These are phyloP conservation scores for Amphipoea oculea DNA, from an alignment of 2,888 invertebrate species.

Conservation along the genomic window DNA sequence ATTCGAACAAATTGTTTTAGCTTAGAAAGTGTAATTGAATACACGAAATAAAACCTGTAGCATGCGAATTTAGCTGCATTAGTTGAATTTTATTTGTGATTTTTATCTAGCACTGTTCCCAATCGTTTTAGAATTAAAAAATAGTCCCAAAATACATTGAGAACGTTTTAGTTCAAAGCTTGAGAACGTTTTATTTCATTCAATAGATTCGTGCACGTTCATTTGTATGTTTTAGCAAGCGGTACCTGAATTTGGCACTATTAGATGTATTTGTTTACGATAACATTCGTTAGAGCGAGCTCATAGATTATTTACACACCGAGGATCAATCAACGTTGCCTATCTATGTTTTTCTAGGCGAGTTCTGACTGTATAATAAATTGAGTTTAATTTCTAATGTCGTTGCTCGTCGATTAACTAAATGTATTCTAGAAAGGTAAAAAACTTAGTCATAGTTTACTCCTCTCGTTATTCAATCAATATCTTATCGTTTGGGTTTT, in stretches of 20 bases:
- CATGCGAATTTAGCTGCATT: constrained; percentile 8
- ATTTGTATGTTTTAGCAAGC: constrained; percentile 18
- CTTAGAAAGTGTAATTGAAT: constrained; percentile 39
- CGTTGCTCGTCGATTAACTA: neutral
- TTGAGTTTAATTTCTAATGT: constrained; percentile 8
- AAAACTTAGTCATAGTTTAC: neutral
- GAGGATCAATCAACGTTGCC: constrained; percentile 48
- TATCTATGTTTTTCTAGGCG: constrained; percentile 30
- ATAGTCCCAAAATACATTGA: constrained; percentile 15
- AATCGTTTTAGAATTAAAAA: constrained; percentile 32
- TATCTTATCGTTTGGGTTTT: neutral
- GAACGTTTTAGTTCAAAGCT: constrained; percentile 7
- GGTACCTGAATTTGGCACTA: constrained; percentile 34
- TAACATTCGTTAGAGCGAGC: constrained; percentile 22
- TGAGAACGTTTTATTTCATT: constrained; percentile 31
- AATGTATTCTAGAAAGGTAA: constrained; percentile 2
- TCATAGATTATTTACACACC: constrained; percentile 24
- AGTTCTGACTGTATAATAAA: constrained; percentile 11
- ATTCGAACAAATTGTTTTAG: constrained; percentile 31
- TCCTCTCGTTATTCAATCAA: neutral
- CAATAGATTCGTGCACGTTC: constrained; percentile 7
- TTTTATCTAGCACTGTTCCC: constrained; percentile 15
- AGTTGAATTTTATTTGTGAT: neutral
- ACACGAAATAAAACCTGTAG: constrained; percentile 41
- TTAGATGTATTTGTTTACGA: constrained; percentile 17